These are phyloP conservation scores for Crocidura indochinensis DNA, from an alignment of 2,797 vertebrate genomes.

Conservation along the genomic window DNA sequence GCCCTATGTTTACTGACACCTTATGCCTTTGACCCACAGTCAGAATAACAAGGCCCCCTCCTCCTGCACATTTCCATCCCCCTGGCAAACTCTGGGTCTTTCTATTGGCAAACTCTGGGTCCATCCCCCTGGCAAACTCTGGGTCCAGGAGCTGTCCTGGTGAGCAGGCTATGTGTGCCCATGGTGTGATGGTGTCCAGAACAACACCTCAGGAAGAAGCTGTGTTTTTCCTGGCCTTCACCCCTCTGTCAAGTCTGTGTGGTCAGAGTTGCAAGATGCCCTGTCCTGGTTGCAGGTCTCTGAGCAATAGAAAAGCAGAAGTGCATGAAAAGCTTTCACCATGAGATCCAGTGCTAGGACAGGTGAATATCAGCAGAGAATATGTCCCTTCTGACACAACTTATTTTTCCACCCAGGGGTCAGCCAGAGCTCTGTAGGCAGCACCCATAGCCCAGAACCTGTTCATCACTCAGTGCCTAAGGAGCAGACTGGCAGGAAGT, in stretches of 20 bases:
- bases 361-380: not conserved
- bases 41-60: constrained; percentile 81
- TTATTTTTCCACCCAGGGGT: too few relatives aligned
- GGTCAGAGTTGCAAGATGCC: not conserved
- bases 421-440: too few relatives aligned
- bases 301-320: not conserved
- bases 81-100: constrained; percentile 72
- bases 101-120: constrained; percentile 68
- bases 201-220: not conserved
- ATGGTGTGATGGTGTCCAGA: not conserved
- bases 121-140: constrained; percentile 73
- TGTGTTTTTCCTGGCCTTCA: not conserved
- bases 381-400: not conserved
- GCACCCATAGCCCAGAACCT: accelerated
- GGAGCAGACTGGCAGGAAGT: constrained; percentile 19
- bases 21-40: constrained; percentile 76
- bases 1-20: constrained; percentile 42
- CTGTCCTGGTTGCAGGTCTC: not conserved
- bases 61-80: constrained; percentile 76
- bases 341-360: too few relatives aligned
- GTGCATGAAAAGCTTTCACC: too few relatives aligned
- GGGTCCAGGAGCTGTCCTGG: constrained; percentile 28
- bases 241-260: not conserved
- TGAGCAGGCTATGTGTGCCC: too few relatives aligned
- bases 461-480: not conserved